Base-by-base conservation (phyloP, 2,113 vertebrate genomes). In the Antidorcas marsupialis region DNA sequence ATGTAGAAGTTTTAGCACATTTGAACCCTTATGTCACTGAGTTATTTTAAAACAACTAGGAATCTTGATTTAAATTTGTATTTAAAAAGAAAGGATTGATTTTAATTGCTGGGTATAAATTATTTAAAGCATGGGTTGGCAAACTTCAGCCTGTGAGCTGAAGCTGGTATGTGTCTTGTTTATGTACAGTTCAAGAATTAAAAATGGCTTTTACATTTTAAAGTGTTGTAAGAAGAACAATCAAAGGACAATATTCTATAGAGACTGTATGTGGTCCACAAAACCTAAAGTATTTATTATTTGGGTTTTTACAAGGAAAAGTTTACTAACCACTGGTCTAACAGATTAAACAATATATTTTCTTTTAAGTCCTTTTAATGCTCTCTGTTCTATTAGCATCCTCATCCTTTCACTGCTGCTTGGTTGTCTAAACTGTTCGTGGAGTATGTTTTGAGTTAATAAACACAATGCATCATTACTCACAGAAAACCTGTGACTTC, bases 141-240 rank as follows among this genome's bases (percentile, higher is more conserved):
- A 74, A 55, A 60, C 36, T 89, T 39, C 1, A 87, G 25, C 30
- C 55, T 82, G 7, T 79, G 50, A 74, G 36, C 74, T 47, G 52
- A 76, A 25, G 60, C 55, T 93, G 67, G 12, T 55, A 1, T 89
- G 36, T 78, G 64, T 78, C 11, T 96, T 91, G 6, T 92, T 97
- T 92, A 55, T 59, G 59, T 79, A 47, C 17, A 55, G 33, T 47
- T 12, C 27, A 59, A 57, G 36, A 82, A 36, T 89, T 76, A 92
- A 87, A 97, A 87, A 59, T 74, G 30, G 9, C 43, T 81, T 94
- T 97, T 57, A 30, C 15, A 79, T 79, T 91, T 87, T 89, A 76
- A 97, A 98, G 15, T 78, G 27, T 60, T 82, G 15, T 82, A 96
- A 93, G 55, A 78, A 96, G 88, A 97, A 76, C 23, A 94, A 91